phyloP scores from a whole-genome alignment of 1,140 invertebrate species.

The Ceratina australensis region DNA sequence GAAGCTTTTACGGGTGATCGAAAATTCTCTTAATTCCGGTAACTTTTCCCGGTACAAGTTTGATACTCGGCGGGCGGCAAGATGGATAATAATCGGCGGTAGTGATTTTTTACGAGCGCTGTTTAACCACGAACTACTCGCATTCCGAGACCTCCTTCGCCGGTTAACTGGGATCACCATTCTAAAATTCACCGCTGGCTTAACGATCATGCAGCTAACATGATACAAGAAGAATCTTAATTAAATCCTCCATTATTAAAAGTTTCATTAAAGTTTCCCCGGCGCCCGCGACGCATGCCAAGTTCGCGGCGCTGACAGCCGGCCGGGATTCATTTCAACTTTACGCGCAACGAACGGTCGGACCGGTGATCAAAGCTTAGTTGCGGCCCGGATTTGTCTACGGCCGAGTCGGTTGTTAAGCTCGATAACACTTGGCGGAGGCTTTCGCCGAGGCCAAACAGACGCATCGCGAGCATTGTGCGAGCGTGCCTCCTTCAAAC shows the following conservation, averaged over 20 bases:
- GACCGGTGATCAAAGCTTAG: too few species aligned
- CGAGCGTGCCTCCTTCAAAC: constrained; percentile 27
- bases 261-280: too few species aligned
- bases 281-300: too few species aligned
- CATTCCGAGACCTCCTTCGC: background rate
- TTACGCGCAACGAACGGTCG: background rate
- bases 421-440: background rate
- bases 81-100: too few species aligned
- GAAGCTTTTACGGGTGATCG: too few species aligned
- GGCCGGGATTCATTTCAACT: background rate
- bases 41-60: background rate
- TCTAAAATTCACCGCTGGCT: background rate
- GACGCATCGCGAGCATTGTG: constrained; percentile 25
- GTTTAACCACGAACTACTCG: background rate
- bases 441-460: background rate
- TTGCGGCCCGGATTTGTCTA: background rate
- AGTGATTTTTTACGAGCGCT: background rate
- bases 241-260: too few species aligned
- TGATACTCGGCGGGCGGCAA: background rate
- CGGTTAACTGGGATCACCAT: background rate
- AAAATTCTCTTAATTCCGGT: too few species aligned
- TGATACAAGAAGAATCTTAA: too few species aligned
- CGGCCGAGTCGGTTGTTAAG: background rate
- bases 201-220: background rate
- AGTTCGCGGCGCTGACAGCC: too few species aligned